These are phyloP conservation scores for Forficula auricularia DNA, from an alignment of 1,140 invertebrate species.

Conservation along the genomic window DNA sequence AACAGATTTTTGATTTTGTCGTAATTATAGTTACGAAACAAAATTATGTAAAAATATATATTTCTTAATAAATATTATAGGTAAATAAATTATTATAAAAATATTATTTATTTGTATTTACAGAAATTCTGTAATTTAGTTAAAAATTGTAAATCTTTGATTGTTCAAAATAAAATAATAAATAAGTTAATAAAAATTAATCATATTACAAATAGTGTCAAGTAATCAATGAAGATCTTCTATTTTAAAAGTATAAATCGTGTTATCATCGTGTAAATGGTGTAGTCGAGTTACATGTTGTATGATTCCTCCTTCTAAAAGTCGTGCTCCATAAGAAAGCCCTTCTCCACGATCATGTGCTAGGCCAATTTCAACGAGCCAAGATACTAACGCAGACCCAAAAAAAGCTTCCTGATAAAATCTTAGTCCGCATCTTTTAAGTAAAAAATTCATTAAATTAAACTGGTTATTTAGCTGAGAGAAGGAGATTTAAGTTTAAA, in stretches of 20 bases:
- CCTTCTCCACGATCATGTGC: constrained; percentile 57
- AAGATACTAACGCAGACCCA: constrained; percentile 66
- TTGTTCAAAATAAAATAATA: too few species aligned
- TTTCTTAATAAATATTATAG: too few species aligned
- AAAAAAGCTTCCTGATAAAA: constrained; percentile 63
- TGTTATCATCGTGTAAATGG: constrained; percentile 56
- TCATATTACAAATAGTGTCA: too few species aligned
- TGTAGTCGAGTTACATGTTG: constrained; percentile 63
- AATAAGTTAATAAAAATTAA: too few species aligned
- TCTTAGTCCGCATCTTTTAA: constrained; percentile 46
- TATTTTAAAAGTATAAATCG: constrained; percentile 43
- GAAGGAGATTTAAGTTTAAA: not conserved
- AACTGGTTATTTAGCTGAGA: not conserved
- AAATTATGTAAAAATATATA: too few species aligned
- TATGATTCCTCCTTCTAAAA: constrained; percentile 67
- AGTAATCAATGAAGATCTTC: not conserved
- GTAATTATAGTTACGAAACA: too few species aligned
- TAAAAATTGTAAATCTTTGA: too few species aligned
- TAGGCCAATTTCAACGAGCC: constrained; percentile 64
- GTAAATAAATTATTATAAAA: too few species aligned
- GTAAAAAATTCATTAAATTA: not conserved
- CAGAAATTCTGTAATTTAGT: too few species aligned
- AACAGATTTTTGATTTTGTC: too few species aligned
- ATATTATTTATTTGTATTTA: too few species aligned
- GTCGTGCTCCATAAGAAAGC: constrained; percentile 58